A percentile compares a stretch with the other conserved stretches of the same genome.
phyloP scores from a whole-genome alignment of 2,888 invertebrate species.

The Teinopalpus imperialis region DNA sequence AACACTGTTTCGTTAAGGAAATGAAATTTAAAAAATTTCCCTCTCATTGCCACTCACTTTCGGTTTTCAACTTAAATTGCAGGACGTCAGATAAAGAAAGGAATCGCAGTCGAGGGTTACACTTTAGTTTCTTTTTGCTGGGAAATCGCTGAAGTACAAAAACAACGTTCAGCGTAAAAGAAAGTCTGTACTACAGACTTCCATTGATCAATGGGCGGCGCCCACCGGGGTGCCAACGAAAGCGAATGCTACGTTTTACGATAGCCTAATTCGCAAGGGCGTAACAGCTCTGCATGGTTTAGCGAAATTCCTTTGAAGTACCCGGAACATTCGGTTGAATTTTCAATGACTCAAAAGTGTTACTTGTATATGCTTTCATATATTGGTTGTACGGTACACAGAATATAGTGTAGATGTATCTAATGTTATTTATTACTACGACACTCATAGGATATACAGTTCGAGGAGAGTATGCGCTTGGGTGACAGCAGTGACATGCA shows the following conservation, averaged over 20 bases:
- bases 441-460: slow-evolving; percentile 37
- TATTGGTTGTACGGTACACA: background rate
- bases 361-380: background rate
- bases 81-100: slow-evolving; percentile 19
- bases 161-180: slow-evolving; percentile 62
- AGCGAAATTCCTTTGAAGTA: slow-evolving; percentile 34
- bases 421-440: slow-evolving; percentile 47
- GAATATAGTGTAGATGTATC: slow-evolving; percentile 29
- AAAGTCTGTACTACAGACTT: slow-evolving; percentile 62
- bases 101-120: slow-evolving; percentile 16
- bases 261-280: slow-evolving; percentile 26
- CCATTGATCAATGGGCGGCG: slow-evolving; percentile 66
- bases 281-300: slow-evolving; percentile 27
- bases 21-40: slow-evolving; percentile 5
- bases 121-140: slow-evolving; percentile 23
- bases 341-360: background rate
- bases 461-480: no score
- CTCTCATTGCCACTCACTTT: slow-evolving; percentile 27
- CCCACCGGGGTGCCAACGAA: slow-evolving; percentile 63
- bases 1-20: no score
- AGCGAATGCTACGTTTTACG: slow-evolving; percentile 58
- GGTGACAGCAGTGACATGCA: no score
- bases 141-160: slow-evolving; percentile 43
- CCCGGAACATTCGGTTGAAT: slow-evolving; percentile 2
- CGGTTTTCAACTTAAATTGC: slow-evolving; percentile 28